Base-by-base conservation (phyloP, 2,888 invertebrate genomes). In the Troides oblongomaculatus region DNA sequence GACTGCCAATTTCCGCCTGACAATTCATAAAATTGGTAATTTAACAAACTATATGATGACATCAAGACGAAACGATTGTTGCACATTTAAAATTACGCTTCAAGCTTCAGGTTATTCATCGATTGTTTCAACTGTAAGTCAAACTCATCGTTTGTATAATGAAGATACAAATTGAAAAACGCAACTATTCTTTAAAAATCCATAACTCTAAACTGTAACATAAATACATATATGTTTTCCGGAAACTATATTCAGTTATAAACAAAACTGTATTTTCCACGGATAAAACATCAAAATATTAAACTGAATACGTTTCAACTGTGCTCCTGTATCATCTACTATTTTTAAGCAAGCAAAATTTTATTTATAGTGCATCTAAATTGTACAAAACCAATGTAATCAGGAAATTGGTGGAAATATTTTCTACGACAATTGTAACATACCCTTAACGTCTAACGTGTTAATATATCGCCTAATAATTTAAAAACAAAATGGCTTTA, bases 101-200 rank as follows among this genome's bases (percentile, higher is more conserved):
- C n/a, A 21, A 2, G 10, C 61, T 59, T 18, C 25, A 7, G 2
- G n/a, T 50, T 8, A 23, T 23, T 6, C 43, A n/a, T 46, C 65
- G 39, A 58, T 2, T 61, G 18, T 57, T 30, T 43, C 64, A 62
- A 63, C 36, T 10, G n/a, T 25, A 53, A 39, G 60, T 68, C 53
- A 57, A 62, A 69, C 64, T 57, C 64, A 46, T 46, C 65, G 30
- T 69, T 21, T 69, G 30, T 65, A 17, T 39, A 30, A 57, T 36
- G 36, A 62, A 17, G 56, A 5, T 58, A 23, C n/a, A 23, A 25
- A 58, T 58, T 25, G 23, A 23, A 58, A 2, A 23, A 25, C 14
- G 25, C 12, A 10, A 23, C 14, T 23, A 25, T 53, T 53, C n/a
- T 7, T n/a, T 18, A 18, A 53, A 53, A 53, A n/a, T 18, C 5